These are phyloP conservation scores for Paralvinella palmiformis DNA, from an alignment of 1,140 invertebrate species.

Conservation along the genomic window DNA sequence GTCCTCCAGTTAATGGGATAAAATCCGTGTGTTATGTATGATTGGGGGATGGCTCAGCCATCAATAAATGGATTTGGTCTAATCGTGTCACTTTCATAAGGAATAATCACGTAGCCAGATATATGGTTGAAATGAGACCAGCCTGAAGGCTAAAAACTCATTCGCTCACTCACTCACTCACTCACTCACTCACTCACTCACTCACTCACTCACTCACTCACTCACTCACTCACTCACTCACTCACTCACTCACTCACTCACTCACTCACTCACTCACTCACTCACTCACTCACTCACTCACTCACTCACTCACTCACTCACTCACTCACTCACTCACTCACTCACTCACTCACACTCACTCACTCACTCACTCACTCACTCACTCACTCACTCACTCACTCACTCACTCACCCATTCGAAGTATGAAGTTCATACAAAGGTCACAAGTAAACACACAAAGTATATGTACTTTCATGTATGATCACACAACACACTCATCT, in stretches of 20 bases:
- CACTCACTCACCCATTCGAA: no score
- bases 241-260: conserved; percentile 13
- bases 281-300: conserved; percentile 11
- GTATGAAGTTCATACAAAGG: no score
- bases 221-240: no score
- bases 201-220: no score
- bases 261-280: conserved; percentile 13
- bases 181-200: no score
- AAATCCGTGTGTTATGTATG: not conserved
- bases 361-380: conserved; percentile 14
- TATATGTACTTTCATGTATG: no score
- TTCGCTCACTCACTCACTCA: no score
- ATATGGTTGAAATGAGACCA: not conserved
- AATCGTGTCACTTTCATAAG: not conserved
- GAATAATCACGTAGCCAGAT: not conserved
- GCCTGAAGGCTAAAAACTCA: not conserved
- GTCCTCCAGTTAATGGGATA: not conserved
- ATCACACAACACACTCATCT: no score
- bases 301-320: conserved; percentile 14
- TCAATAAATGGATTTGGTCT: not conserved
- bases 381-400: conserved; percentile 9
- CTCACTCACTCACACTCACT: conserved; percentile 9
- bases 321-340: conserved; percentile 14
- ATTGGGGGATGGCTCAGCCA: not conserved
- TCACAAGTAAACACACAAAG: no score